A percentile compares a stretch with the other conserved stretches of the same genome.
These are phyloP conservation scores for Acanthurus leucopareius DNA, from an alignment of 2,797 vertebrate genomes.

Conservation along the genomic window DNA sequence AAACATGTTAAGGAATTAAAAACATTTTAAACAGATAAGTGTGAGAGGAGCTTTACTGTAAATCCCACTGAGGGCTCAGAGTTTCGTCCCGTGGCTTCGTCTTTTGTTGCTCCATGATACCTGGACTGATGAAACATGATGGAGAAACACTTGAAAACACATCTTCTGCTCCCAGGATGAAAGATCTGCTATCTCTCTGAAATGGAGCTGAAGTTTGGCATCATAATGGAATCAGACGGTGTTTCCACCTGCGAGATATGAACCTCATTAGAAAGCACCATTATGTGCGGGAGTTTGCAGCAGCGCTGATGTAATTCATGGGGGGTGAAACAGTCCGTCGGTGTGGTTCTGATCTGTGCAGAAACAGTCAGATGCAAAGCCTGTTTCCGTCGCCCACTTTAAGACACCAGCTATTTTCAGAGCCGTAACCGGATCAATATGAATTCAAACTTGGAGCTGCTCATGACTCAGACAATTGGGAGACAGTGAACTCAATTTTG, in stretches of 20 bases:
- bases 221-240: background rate
- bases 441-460: conserved; percentile 23
- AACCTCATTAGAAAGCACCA: background rate
- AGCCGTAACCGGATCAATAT: conserved; percentile 14
- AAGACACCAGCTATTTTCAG: conserved; percentile 5
- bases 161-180: background rate
- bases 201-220: background rate
- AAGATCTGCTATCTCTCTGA: background rate
- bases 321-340: too few relatives aligned
- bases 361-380: conserved; percentile 5
- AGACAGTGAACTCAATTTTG: conserved; percentile 21
- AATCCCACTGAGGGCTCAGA: too few relatives aligned
- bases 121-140: background rate
- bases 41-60: background rate
- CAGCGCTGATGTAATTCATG: too few relatives aligned
- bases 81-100: background rate
- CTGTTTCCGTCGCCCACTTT: background rate
- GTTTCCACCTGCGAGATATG: conserved; percentile 1
- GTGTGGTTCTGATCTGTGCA: background rate
- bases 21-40: conserved; percentile 4
- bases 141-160: background rate
- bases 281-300: background rate
- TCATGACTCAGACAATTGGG: conserved; percentile 17
- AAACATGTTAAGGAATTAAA: conserved; percentile 60
- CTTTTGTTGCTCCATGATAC: conserved; percentile 2